Percentiles rank a stretch among this genome's conserved stretches.
Evolutionary conservation across 2,797 vertebrate species (phyloP).

Genomic region (Crocidura indochinensis): DNA sequence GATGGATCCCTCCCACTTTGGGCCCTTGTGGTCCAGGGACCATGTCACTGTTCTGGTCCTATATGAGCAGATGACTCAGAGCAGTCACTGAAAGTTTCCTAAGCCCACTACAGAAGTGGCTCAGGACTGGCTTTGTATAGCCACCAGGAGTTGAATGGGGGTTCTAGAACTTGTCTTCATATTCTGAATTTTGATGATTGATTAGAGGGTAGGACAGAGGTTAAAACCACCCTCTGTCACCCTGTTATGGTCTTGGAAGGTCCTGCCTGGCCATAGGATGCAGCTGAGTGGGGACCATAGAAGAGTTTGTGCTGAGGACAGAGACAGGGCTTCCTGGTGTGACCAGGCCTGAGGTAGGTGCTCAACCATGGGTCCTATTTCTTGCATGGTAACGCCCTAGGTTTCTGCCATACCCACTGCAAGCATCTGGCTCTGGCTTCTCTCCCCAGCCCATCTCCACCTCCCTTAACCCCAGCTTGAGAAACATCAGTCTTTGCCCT

Average conservation of each 20-base stretch:
- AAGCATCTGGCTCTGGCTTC: no score
- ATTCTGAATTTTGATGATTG: background rate
- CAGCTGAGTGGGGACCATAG: background rate
- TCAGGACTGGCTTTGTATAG: background rate
- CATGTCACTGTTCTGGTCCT: background rate
- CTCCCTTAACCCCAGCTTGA: no score
- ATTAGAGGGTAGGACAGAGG: background rate
- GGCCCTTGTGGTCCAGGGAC: background rate
- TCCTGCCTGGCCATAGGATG: background rate
- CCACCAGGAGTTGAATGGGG: rapidly evolving
- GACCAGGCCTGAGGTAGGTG: background rate
- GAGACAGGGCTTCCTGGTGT: background rate
- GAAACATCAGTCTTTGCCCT: background rate
- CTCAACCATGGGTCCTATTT: no score
- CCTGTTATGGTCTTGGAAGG: background rate
- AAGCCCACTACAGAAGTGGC: background rate
- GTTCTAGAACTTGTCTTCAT: background rate
- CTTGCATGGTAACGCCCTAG: no score
- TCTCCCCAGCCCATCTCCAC: no score
- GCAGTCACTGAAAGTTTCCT: background rate
- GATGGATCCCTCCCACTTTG: background rate
- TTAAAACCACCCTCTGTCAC: background rate
- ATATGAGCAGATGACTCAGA: background rate
- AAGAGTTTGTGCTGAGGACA: background rate
- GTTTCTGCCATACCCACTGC: no score